These are phyloP conservation scores for Hybognathus amarus DNA, from an alignment of 2,797 vertebrate species.

Conservation along the genomic window DNA sequence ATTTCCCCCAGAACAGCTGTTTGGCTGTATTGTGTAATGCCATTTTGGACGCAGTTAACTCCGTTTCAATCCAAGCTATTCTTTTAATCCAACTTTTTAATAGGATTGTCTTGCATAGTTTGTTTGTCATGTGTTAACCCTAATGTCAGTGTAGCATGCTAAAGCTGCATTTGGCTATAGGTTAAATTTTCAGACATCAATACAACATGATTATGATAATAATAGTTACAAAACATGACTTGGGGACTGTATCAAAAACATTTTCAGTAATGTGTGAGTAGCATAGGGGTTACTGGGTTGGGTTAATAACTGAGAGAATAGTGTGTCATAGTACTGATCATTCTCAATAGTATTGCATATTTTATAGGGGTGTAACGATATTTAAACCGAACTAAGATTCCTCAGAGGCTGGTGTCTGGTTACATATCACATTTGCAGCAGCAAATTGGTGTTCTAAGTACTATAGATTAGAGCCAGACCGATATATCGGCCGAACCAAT, in stretches of 20 bases:
- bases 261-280: background rate
- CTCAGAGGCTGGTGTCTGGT: too few species aligned
- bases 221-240: background rate
- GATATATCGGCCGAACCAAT: too few species aligned
- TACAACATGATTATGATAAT: background rate
- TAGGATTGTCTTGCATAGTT: slow-evolving; percentile 2
- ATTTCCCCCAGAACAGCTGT: slow-evolving; percentile 43
- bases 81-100: slow-evolving; percentile 5
- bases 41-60: slow-evolving; percentile 31
- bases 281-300: too few species aligned
- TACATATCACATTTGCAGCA: too few species aligned
- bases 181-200: background rate
- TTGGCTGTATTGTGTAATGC: slow-evolving; percentile 36
- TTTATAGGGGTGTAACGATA: background rate
- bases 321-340: background rate
- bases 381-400: too few species aligned
- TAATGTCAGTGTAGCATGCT: background rate
- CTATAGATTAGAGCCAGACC: too few species aligned
- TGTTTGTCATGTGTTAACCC: background rate
- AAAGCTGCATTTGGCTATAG: background rate
- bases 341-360: background rate
- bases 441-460: too few species aligned
- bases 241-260: background rate
- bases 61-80: slow-evolving; percentile 10
- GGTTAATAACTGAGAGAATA: background rate